Evolutionary conservation across 2,797 vertebrate genomes (phyloP).

Genomic region (Scarus forsteni): DNA sequence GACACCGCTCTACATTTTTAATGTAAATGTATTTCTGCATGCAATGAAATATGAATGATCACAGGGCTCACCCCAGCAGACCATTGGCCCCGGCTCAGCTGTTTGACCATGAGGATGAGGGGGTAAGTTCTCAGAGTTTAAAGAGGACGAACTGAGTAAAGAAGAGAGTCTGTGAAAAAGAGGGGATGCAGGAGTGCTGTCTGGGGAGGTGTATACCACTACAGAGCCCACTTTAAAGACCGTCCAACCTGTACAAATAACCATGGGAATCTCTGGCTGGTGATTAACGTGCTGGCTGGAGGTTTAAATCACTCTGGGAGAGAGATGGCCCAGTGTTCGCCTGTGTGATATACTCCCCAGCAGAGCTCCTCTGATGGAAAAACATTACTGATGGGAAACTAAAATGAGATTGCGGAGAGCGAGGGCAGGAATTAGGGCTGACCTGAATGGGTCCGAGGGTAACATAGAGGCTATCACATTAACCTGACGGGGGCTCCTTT

Average conservation of each 20-base stretch:
- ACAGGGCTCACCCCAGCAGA: slow-evolving; percentile 59
- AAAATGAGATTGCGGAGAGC: slow-evolving; percentile 80
- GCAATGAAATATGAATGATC: slow-evolving; percentile 87
- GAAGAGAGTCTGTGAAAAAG: slow-evolving; percentile 20
- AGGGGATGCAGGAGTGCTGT: slow-evolving; percentile 45
- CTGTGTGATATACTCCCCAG: slow-evolving; percentile 78
- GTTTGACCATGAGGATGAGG: slow-evolving; percentile 52
- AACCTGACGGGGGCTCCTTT: slow-evolving; percentile 86
- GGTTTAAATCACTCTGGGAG: slow-evolving; percentile 79
- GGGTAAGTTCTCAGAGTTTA: slow-evolving; percentile 37
- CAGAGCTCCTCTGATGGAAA: slow-evolving; percentile 74
- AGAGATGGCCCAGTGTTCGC: slow-evolving; percentile 74
- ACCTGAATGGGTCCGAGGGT: slow-evolving; percentile 81
- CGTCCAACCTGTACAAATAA: slow-evolving; percentile 71
- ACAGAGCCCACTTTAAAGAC: slow-evolving; percentile 71
- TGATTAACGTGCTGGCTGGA: slow-evolving; percentile 75
- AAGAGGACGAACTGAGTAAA: slow-evolving; percentile 23
- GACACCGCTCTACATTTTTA: slow-evolving; percentile 86
- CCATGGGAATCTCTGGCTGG: slow-evolving; percentile 68
- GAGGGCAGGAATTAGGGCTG: slow-evolving; percentile 78
- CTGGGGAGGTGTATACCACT: slow-evolving; percentile 54
- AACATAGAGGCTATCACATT: slow-evolving; percentile 87
- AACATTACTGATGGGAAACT: slow-evolving; percentile 83
- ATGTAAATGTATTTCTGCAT: slow-evolving; percentile 88
- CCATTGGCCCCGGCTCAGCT: slow-evolving; percentile 47